Conservation (phyloP, 2,888 invertebrate species). For the Meganola albula region DNA sequence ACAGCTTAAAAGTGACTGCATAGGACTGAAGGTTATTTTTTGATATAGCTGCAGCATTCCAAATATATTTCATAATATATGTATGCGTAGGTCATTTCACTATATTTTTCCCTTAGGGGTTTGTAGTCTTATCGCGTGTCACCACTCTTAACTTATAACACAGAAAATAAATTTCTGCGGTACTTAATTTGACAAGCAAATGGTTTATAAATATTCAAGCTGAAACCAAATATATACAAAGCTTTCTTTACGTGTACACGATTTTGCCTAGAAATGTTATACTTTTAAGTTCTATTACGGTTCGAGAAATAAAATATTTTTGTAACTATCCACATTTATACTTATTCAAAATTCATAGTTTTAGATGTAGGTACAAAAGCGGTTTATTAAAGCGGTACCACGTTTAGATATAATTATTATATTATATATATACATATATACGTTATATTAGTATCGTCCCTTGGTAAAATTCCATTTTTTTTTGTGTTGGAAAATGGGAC, state of each 20-base stretch:
- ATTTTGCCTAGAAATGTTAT: conserved; percentile 54
- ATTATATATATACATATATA: too few species aligned
- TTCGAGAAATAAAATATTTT: conserved; percentile 64
- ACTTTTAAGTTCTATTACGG: conserved; percentile 57
- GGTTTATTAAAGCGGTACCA: conserved; percentile 48
- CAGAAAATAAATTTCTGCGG: too few species aligned
- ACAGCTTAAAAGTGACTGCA: too few species aligned
- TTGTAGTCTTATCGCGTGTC: too few species aligned
- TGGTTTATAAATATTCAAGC: too few species aligned
- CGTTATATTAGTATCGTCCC: conserved; percentile 33
- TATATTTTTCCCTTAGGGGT: too few species aligned
- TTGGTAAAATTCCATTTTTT: conserved; percentile 38
- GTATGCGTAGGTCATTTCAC: too few species aligned
- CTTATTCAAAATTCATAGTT: conserved; percentile 62
- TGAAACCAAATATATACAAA: conserved; percentile 11
- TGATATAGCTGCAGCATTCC: too few species aligned
- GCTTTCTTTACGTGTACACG: conserved; percentile 42
- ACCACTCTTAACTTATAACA: too few species aligned
- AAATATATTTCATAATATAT: too few species aligned
- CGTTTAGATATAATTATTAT: conserved; percentile 50
- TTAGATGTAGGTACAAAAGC: conserved; percentile 47
- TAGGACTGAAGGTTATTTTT: too few species aligned
- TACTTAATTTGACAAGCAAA: too few species aligned
- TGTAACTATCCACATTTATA: conserved; percentile 69
- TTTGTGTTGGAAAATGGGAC: conserved; percentile 35